A percentile compares a stretch with the other conserved stretches of the same genome.
These are phyloP conservation scores for Poecilia wingei DNA, from an alignment of 2,797 vertebrate species.

Conservation along the genomic window DNA sequence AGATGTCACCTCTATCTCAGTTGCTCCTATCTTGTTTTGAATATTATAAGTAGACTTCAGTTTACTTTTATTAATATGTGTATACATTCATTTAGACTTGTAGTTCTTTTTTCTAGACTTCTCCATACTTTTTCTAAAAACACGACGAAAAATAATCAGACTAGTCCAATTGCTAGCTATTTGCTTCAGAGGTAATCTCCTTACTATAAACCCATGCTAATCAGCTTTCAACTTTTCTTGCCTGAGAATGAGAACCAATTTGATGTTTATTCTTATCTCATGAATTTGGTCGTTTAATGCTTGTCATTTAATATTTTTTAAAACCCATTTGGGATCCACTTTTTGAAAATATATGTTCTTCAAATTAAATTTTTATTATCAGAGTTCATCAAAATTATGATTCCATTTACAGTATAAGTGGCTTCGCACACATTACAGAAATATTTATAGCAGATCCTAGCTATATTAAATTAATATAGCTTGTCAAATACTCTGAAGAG, in stretches of 20 bases:
- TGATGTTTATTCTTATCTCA: slow-evolving; percentile 42
- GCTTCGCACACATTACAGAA: slow-evolving; percentile 17
- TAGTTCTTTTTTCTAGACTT: slow-evolving; percentile 33
- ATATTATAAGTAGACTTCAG: slow-evolving; percentile 6
- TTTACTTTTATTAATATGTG: too few relatives aligned
- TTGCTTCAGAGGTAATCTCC: slow-evolving; percentile 33
- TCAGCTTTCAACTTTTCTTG: slow-evolving; percentile 39
- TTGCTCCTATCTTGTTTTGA: slow-evolving; percentile 31
- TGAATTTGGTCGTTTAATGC: slow-evolving; percentile 29
- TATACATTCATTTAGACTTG: slow-evolving; percentile 49
- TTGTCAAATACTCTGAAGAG: slow-evolving; percentile 4
- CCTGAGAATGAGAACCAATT: slow-evolving; percentile 45
- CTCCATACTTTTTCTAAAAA: slow-evolving; percentile 30
- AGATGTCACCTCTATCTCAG: slow-evolving; percentile 53
- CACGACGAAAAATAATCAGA: slow-evolving; percentile 49
- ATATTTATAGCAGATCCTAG: not conserved
- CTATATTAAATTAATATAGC: not conserved
- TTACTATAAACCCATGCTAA: slow-evolving; percentile 58
- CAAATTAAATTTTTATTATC: not conserved
- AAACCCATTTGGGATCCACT: not conserved
- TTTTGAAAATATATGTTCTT: not conserved
- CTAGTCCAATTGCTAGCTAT: slow-evolving; percentile 31
- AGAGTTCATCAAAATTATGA: not conserved
- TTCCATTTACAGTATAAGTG: slow-evolving; percentile 19
- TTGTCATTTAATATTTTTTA: slow-evolving; percentile 12